phyloP scores from a whole-genome alignment of 2,888 invertebrate genomes.

The Rhimphoctona megacephalus region DNA sequence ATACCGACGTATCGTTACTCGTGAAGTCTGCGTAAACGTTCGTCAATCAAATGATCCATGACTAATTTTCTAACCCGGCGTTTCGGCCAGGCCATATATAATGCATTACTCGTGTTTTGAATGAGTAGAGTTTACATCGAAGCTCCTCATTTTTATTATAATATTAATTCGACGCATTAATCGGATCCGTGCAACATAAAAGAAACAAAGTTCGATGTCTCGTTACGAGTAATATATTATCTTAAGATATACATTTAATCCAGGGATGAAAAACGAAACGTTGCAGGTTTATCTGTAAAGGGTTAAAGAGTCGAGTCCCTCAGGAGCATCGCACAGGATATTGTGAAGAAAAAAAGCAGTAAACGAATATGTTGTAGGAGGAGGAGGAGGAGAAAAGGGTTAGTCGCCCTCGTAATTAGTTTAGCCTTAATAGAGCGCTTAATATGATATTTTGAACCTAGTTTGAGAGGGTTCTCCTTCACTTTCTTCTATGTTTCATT shows the following conservation, averaged over 20 bases:
- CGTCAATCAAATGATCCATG: conserved; percentile 59
- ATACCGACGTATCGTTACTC: not conserved
- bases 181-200: conserved; percentile 5
- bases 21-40: conserved; percentile 3
- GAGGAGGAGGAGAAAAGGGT: conserved; percentile 69
- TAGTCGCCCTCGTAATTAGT: conserved; percentile 78
- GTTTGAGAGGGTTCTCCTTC: conserved; percentile 26
- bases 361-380: conserved; percentile 71
- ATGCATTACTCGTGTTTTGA: conserved; percentile 38
- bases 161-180: conserved; percentile 47
- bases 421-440: conserved; percentile 81
- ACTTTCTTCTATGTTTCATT: conserved; percentile 49
- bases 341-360: conserved; percentile 56
- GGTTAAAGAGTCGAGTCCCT: conserved; percentile 49
- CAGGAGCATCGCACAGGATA: conserved; percentile 63
- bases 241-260: conserved; percentile 62
- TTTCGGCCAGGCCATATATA: not conserved
- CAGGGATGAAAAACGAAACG: conserved; percentile 43
- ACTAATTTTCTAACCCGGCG: conserved; percentile 50
- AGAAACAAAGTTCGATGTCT: conserved; percentile 39
- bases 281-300: conserved; percentile 44
- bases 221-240: conserved; percentile 66
- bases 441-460: conserved; percentile 75
- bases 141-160: conserved; percentile 48
- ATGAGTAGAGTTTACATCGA: conserved; percentile 44